phyloP scores from a whole-genome alignment of 1,140 invertebrate species.

The Lutraria rhynchaena region DNA sequence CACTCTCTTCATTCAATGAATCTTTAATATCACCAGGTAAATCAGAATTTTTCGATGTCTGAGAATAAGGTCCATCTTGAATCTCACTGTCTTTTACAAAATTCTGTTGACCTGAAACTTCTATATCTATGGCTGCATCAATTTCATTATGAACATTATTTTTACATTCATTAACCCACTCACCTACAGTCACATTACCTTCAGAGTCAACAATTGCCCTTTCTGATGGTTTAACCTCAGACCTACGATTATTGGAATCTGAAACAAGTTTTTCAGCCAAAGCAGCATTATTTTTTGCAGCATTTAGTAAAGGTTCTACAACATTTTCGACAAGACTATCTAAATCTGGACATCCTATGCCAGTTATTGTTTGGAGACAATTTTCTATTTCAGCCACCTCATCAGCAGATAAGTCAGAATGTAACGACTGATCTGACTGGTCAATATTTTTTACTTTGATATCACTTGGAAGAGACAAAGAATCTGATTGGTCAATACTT shows the following conservation, averaged over 20 bases:
- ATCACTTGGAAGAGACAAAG: conserved; percentile 48
- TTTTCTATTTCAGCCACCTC: conserved; percentile 52
- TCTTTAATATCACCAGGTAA: neutral
- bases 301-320: conserved; percentile 46
- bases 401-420: conserved; percentile 55
- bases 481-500: conserved; percentile 51
- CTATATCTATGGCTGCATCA: neutral
- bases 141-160: conserved; percentile 35
- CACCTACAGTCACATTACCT: conserved; percentile 39
- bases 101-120: conserved; percentile 21
- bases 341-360: conserved; percentile 46
- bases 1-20: conserved; percentile 23
- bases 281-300: conserved; percentile 39
- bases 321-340: conserved; percentile 57
- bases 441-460: conserved; percentile 30
- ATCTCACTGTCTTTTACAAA: neutral
- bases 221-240: conserved; percentile 28
- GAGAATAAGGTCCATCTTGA: neutral
- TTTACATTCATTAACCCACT: conserved; percentile 53
- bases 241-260: conserved; percentile 6
- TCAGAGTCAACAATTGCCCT: conserved; percentile 28
- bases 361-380: conserved; percentile 52
- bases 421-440: conserved; percentile 54
- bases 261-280: neutral
- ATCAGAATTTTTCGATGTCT: neutral